A percentile compares a stretch with the other conserved stretches of the same genome.
Conservation (phyloP, 2,888 invertebrate species). For the Incurvaria masculella region DNA sequence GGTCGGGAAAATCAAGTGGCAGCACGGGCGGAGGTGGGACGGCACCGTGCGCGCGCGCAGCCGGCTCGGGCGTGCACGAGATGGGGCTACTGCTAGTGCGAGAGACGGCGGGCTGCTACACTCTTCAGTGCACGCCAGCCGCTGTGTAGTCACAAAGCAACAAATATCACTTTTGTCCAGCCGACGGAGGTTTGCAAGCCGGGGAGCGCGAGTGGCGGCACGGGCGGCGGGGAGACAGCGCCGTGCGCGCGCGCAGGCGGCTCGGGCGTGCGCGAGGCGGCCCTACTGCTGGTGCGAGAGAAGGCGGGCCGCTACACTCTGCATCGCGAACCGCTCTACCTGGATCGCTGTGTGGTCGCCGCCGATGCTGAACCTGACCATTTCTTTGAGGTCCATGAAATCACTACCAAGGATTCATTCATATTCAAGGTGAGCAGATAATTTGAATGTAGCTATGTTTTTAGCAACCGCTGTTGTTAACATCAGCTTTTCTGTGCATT, state of each 20-base stretch:
- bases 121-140: slow-evolving; percentile 84
- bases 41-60: slow-evolving; percentile 64
- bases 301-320: slow-evolving; percentile 85
- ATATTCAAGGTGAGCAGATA: slow-evolving; percentile 79
- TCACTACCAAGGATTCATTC: slow-evolving; percentile 88
- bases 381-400: slow-evolving; percentile 93
- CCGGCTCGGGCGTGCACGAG: slow-evolving; percentile 80
- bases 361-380: slow-evolving; percentile 90
- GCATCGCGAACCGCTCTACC: slow-evolving; percentile 84
- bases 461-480: too few species aligned
- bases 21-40: slow-evolving; percentile 38
- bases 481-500: too few species aligned
- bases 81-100: slow-evolving; percentile 84
- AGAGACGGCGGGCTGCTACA: slow-evolving; percentile 87
- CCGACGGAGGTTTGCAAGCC: slow-evolving; percentile 69
- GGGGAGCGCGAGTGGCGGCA: slow-evolving; percentile 41
- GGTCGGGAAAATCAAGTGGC: slow-evolving; percentile 49
- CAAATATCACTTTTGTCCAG: too few species aligned
- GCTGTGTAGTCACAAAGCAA: slow-evolving; percentile 91
- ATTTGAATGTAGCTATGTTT: too few species aligned
- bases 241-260: slow-evolving; percentile 67
- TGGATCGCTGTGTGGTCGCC: slow-evolving; percentile 89
- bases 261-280: slow-evolving; percentile 83
- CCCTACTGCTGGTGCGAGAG: slow-evolving; percentile 83
- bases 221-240: slow-evolving; percentile 40